Percentiles rank a stretch among this genome's conserved stretches.
Evolutionary conservation across 2,797 vertebrate genomes (phyloP).

Genomic region (Tragopan temminckii): DNA sequence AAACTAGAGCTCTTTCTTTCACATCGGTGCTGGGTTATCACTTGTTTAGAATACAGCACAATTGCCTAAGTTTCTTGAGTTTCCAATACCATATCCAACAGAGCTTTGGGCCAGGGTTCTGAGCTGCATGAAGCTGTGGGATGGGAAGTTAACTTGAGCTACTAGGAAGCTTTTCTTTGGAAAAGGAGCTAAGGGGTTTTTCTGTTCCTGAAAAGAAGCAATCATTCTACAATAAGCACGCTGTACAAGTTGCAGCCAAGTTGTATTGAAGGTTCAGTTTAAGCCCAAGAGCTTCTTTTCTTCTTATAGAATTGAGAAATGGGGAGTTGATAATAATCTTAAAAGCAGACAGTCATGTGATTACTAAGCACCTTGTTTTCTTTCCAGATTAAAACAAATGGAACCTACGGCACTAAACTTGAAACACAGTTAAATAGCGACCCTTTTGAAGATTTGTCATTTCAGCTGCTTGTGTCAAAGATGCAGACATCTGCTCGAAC

Average conservation of each 20-base stretch:
- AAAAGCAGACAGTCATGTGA: background rate
- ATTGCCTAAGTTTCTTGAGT: background rate
- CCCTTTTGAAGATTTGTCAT: slow-evolving; percentile 87
- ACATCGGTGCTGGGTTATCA: background rate
- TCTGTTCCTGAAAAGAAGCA: background rate
- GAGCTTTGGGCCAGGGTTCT: slow-evolving; percentile 12
- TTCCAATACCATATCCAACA: background rate
- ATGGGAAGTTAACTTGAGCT: background rate
- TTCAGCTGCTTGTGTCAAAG: slow-evolving; percentile 85
- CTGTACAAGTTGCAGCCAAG: background rate
- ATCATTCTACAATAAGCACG: background rate
- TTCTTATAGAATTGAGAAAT: background rate
- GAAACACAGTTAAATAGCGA: slow-evolving; percentile 87
- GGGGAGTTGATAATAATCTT: background rate
- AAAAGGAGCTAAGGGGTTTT: background rate
- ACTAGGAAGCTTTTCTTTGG: background rate
- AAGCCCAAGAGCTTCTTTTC: slow-evolving; percentile 4
- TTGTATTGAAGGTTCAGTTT: background rate
- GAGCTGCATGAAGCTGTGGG: background rate
- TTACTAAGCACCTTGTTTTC: slow-evolving; percentile 37
- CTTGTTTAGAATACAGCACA: slow-evolving; percentile 26
- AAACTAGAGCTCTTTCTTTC: slow-evolving; percentile 26
- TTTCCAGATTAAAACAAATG: slow-evolving; percentile 84
- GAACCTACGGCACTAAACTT: slow-evolving; percentile 82
- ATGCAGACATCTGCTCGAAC: slow-evolving; percentile 78